A percentile compares a stretch with the other conserved stretches of the same genome.
Evolutionary conservation across 2,888 invertebrate genomes (phyloP).

Genomic region (Seladonia tumulorum): DNA sequence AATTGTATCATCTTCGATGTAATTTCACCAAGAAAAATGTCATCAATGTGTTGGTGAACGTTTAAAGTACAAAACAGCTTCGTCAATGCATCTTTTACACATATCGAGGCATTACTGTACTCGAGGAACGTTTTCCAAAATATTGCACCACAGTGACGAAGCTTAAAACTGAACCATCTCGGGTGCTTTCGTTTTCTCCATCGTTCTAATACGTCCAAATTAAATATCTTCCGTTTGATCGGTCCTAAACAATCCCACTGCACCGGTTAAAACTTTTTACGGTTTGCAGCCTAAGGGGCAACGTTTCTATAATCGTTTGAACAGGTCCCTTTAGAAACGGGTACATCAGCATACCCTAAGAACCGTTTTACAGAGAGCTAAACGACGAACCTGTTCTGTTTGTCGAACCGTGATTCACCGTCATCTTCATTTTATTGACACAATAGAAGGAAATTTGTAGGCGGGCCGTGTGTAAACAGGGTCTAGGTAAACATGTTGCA

Average conservation of each 20-base stretch:
- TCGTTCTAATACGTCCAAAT: not conserved
- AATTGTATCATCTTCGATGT: no score
- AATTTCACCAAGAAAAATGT: no score
- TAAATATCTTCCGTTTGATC: not conserved
- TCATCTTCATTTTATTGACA: slow-evolving; percentile 27
- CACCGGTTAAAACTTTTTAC: not conserved
- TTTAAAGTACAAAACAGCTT: no score
- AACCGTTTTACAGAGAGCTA: not conserved
- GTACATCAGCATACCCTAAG: not conserved
- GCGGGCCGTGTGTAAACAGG: slow-evolving; percentile 22
- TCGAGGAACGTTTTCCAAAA: no score
- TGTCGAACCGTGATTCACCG: slow-evolving; percentile 20
- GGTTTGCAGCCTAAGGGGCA: not conserved
- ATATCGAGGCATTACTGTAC: no score
- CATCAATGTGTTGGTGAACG: no score
- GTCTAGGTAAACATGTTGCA: slow-evolving; percentile 30
- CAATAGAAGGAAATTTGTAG: slow-evolving; percentile 29
- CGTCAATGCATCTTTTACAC: no score
- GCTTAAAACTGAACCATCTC: no score
- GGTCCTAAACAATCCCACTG: not conserved
- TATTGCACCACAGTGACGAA: no score
- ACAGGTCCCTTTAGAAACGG: not conserved
- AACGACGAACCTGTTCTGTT: slow-evolving; percentile 18
- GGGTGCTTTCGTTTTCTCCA: no score
- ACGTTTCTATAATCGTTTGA: not conserved